Evolutionary conservation across 2,797 vertebrate genomes (phyloP).

Genomic region (Nannoperca australis): DNA sequence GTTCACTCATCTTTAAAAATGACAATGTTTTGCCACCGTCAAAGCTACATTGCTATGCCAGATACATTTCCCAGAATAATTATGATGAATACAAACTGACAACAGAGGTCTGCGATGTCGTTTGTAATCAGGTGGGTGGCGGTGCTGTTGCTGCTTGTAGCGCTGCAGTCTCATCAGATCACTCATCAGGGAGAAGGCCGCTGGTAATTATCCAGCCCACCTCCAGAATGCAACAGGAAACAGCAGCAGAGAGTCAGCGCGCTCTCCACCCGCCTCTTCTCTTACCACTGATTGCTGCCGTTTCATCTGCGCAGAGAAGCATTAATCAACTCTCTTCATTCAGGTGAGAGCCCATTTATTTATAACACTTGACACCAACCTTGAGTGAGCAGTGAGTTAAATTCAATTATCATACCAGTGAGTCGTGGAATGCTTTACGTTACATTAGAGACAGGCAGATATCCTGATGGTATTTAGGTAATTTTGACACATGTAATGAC

Average conservation of each 20-base stretch:
- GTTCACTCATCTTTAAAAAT: conserved; percentile 9
- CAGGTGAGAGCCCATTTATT: conserved; percentile 54
- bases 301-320: conserved; percentile 43
- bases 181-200: conserved; percentile 63
- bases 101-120: conserved; percentile 39
- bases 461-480: conserved; percentile 36
- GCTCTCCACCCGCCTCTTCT: conserved; percentile 28
- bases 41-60: conserved; percentile 21
- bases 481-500: conserved; percentile 30
- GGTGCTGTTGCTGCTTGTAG: conserved; percentile 29
- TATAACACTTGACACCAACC: conserved; percentile 62
- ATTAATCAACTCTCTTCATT: conserved; percentile 66
- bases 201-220: conserved; percentile 62
- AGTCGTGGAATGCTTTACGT: conserved; percentile 10
- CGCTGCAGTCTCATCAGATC: conserved; percentile 59
- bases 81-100: conserved; percentile 66
- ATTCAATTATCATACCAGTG: conserved; percentile 59
- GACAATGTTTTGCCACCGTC: conserved; percentile 16
- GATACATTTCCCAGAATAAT: conserved; percentile 43
- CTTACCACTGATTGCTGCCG: conserved; percentile 49
- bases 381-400: conserved; percentile 53
- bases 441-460: conserved; percentile 32
- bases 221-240: conserved; percentile 49
- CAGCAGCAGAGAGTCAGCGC: conserved; percentile 24
- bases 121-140: conserved; percentile 63